Evolutionary conservation across 64 coral and sea anemone genomes (phyloP).

Genomic region (Hydrozoanthus tunicans): DNA sequence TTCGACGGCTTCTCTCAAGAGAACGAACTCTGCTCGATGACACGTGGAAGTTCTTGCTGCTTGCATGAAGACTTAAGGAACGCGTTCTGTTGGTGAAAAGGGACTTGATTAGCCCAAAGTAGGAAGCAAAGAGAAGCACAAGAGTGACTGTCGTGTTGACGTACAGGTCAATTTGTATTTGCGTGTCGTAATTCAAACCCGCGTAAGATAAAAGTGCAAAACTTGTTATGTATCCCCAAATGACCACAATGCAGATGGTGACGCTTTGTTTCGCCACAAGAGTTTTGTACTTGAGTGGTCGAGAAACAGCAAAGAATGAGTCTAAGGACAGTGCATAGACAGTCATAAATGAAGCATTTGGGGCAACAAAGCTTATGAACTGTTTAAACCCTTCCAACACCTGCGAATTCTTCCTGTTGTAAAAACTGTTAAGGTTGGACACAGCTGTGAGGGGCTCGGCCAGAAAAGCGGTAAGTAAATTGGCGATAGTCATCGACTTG

Average conservation of each 20-base stretch:
- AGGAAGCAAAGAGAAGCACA: constrained; percentile 5
- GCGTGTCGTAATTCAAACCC: constrained; percentile 17
- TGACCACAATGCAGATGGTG: constrained; percentile 14
- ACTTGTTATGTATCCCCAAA: constrained; percentile 42
- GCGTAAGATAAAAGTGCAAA: constrained; percentile 20
- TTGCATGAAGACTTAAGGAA: constrained; percentile 26
- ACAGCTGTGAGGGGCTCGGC: constrained; percentile 37
- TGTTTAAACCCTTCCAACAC: neutral
- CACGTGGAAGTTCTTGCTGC: constrained; percentile 8
- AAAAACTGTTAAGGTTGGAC: neutral
- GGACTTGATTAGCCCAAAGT: constrained; percentile 33
- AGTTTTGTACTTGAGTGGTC: constrained; percentile 46
- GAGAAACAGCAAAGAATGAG: constrained; percentile 34
- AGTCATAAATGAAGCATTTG: constrained; percentile 49
- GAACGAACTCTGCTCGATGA: constrained; percentile 14
- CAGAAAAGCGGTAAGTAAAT: constrained; percentile 1
- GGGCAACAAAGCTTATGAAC: neutral
- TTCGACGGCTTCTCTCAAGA: constrained; percentile 42
- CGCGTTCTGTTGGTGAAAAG: constrained; percentile 26
- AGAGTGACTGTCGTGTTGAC: constrained; percentile 26
- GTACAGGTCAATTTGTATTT: constrained; percentile 35
- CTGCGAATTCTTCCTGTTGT: neutral
- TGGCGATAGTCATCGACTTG: constrained; percentile 56
- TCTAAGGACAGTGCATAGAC: constrained; percentile 44
- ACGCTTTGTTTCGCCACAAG: constrained; percentile 29